Evolutionary conservation across 2,113 vertebrate species (phyloP), one percentile per base, ranked within the genome.

Genomic region (Rhinoptilus africanus): DNA sequence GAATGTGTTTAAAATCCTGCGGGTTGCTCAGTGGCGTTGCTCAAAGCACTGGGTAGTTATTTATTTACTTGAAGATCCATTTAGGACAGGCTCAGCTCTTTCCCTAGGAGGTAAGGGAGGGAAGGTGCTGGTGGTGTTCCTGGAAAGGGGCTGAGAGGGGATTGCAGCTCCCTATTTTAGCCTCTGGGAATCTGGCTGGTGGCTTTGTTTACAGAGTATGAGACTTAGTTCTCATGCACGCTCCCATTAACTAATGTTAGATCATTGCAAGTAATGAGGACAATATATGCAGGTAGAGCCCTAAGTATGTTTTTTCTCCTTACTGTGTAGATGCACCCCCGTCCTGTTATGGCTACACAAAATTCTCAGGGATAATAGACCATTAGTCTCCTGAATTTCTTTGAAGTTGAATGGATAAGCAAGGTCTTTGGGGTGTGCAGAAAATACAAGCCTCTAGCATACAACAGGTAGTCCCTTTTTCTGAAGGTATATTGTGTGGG

Each of bases 1-100:
- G 5, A 56, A 28, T 15, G n/a, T 0, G 2, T 68, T 84, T 66
- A 67, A 71, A 85, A 57, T 24, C 12, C 23, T 81, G 0, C 0
- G 0, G 9, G 10, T 28, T 68, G 18, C 43, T 92, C 34, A 39
- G 0, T 2, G 1, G 11, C 11, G 10, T 63, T 89, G 16, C 30
- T 68, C 2, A 10, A 51, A 68, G 35, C 8, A 37, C 14, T 59
- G 5, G 1, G 10, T 68, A 2, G 18, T 69, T 60, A 35, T 45
- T 67, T 67, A 30, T n/a, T 84, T 75, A 23, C n/a, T 9, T 69
- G 56, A 81, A 48, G 37, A 45, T 45, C 63, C 16, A 35, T 48
- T 80, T 68, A 56, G 60, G 15, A 51, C n/a, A 18, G 26, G 14
- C 28, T 89, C 5, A 19, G 22, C 12, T 47, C 5, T n/a, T 77